phyloP scores from a whole-genome alignment of 2,113 vertebrate genomes.

The Baryphthengus martii region DNA sequence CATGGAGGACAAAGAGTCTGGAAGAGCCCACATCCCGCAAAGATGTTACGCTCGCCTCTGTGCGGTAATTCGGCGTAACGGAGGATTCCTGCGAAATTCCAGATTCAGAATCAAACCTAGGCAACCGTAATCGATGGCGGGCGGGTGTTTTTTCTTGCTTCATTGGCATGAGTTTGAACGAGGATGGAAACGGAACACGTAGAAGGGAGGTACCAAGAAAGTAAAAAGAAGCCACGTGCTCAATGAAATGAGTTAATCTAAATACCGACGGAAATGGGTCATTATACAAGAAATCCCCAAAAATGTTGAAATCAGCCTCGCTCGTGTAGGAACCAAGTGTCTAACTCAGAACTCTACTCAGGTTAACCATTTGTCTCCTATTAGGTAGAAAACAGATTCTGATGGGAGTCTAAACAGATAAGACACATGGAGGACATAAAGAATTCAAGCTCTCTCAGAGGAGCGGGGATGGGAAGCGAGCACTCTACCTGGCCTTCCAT shows the following conservation, averaged over 20 bases:
- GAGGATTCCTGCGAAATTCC: slow-evolving; percentile 59
- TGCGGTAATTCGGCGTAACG: neutral
- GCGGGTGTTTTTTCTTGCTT: neutral
- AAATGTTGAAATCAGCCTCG: neutral
- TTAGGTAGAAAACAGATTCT: slow-evolving; percentile 51
- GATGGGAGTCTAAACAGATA: slow-evolving; percentile 52
- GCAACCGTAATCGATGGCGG: neutral
- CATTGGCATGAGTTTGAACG: neutral
- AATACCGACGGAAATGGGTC: neutral
- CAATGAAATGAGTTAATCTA: neutral
- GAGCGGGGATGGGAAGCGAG: slow-evolving; percentile 50
- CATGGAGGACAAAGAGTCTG: slow-evolving; percentile 61
- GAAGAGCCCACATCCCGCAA: slow-evolving; percentile 28
- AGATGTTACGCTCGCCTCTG: neutral
- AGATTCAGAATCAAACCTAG: neutral
- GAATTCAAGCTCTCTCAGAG: slow-evolving; percentile 68
- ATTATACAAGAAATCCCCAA: neutral
- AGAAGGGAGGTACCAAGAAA: neutral
- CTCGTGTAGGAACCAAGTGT: neutral
- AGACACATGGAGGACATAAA: slow-evolving; percentile 62
- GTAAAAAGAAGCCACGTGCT: neutral
- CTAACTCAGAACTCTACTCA: neutral
- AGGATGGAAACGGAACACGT: neutral
- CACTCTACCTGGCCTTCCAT: slow-evolving; percentile 53
- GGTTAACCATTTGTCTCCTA: slow-evolving; percentile 3